phyloP scores from a whole-genome alignment of 2,113 vertebrate genomes.

The Jacana jacana region DNA sequence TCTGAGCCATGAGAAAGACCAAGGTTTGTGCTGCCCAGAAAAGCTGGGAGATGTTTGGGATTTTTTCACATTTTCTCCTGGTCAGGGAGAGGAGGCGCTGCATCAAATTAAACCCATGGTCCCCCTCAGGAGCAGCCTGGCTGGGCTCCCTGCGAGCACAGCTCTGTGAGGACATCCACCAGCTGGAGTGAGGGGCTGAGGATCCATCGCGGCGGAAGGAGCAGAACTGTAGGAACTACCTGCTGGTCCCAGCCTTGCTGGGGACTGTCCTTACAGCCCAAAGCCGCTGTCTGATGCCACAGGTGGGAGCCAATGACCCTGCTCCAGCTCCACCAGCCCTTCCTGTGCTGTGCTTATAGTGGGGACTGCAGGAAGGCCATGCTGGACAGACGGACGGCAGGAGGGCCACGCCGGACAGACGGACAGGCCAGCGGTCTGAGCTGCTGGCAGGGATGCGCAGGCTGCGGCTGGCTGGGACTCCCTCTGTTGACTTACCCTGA shows the following conservation, averaged over 20 bases:
- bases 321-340: neutral
- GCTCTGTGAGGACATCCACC: rapidly evolving
- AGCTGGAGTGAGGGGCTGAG: neutral
- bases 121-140: rapidly evolving
- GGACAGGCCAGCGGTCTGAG: rapidly evolving
- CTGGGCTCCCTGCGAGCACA: neutral
- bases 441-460: rapidly evolving
- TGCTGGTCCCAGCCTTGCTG: neutral
- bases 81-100: neutral
- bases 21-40: neutral
- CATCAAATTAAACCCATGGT: neutral
- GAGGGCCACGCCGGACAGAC: rapidly evolving
- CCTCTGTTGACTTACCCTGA: slow-evolving; percentile 53
- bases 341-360: rapidly evolving
- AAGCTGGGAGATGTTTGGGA: neutral
- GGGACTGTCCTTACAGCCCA: neutral
- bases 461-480: neutral
- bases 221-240: rapidly evolving
- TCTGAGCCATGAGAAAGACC: neutral
- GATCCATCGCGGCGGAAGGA: rapidly evolving
- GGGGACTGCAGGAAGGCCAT: neutral
- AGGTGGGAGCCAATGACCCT: neutral
- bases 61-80: neutral
- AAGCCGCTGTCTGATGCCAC: rapidly evolving
- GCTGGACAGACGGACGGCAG: neutral